A percentile compares a stretch with the other conserved stretches of the same genome.
Evolutionary conservation across 2,797 vertebrate genomes (phyloP).

Genomic region (Acanthurus lineatus): DNA sequence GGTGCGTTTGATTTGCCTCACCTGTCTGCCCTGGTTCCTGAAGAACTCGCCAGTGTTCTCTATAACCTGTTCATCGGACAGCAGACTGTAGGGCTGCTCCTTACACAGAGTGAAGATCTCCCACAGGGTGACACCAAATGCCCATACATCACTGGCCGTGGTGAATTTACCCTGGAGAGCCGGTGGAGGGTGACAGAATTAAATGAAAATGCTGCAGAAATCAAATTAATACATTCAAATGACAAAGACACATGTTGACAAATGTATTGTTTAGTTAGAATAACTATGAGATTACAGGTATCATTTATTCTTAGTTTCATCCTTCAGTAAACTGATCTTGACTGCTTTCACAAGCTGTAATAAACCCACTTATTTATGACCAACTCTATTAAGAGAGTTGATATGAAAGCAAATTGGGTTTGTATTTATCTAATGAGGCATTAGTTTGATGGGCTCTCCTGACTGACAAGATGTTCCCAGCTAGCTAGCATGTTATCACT

Average conservation of each 20-base stretch:
- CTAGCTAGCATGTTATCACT: background rate
- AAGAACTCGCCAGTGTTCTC: conserved; percentile 99
- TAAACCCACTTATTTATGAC: too few species aligned
- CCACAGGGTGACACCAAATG: conserved; percentile 96
- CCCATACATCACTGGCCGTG: conserved; percentile 97
- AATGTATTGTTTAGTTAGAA: too few species aligned
- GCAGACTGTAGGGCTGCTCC: conserved; percentile 95
- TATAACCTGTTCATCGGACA: conserved; percentile 97
- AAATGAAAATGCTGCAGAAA: too few species aligned
- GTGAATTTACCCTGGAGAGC: conserved; percentile 95
- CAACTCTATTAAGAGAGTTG: too few species aligned
- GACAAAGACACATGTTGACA: too few species aligned
- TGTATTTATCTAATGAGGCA: background rate
- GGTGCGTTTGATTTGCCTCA: conserved; percentile 60
- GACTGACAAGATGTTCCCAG: too few species aligned
- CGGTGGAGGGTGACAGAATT: background rate
- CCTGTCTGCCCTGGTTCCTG: conserved; percentile 96
- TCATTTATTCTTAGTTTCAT: too few species aligned
- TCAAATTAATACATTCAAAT: background rate
- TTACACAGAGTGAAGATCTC: conserved; percentile 95
- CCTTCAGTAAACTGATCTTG: too few species aligned
- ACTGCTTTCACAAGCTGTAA: too few species aligned
- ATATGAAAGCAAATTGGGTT: too few species aligned
- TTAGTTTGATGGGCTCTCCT: background rate
- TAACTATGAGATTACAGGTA: too few species aligned